Conservation (phyloP, 2,888 invertebrate genomes). For the Theodoxus fluviatilis region DNA sequence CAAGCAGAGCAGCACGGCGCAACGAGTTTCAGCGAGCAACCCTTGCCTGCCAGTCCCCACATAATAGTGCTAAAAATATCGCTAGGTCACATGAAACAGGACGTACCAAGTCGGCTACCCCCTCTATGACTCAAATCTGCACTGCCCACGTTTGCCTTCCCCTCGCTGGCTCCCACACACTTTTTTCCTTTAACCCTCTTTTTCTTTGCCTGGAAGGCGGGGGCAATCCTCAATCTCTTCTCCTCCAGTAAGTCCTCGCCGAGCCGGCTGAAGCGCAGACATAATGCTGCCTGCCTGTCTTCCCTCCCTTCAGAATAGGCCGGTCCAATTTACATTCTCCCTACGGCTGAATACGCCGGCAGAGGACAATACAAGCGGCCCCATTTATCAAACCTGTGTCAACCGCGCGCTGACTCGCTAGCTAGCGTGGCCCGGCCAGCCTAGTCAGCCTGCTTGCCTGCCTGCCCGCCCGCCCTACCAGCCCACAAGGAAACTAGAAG, state of each 20-base stretch:
- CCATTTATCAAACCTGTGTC: conserved; percentile 51
- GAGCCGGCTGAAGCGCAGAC: too few relatives aligned
- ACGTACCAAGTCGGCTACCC: conserved; percentile 27
- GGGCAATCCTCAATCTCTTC: too few relatives aligned
- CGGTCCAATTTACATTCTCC: conserved; percentile 41
- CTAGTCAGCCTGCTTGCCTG: not conserved
- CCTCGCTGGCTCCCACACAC: too few relatives aligned
- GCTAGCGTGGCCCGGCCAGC: conserved; percentile 2
- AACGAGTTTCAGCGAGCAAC: too few relatives aligned
- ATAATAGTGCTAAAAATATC: conserved; percentile 26
- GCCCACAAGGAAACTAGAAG: too few relatives aligned
- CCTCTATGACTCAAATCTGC: conserved; percentile 27
- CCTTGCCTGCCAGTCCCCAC: too few relatives aligned
- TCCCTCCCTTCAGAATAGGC: conserved; percentile 35
- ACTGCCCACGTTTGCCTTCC: too few relatives aligned
- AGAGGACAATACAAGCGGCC: conserved; percentile 46
- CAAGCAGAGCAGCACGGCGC: too few relatives aligned
- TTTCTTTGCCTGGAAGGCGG: too few relatives aligned
- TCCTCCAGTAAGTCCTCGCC: too few relatives aligned
- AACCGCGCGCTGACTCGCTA: conserved; percentile 26
- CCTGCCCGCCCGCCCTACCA: not conserved
- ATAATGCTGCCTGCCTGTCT: too few relatives aligned
- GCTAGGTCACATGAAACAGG: conserved; percentile 27
- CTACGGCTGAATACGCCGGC: conserved; percentile 43
- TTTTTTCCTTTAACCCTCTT: too few relatives aligned